These are phyloP conservation scores for Pitangus sulphuratus DNA, from an alignment of 2,797 vertebrate species.

Conservation along the genomic window DNA sequence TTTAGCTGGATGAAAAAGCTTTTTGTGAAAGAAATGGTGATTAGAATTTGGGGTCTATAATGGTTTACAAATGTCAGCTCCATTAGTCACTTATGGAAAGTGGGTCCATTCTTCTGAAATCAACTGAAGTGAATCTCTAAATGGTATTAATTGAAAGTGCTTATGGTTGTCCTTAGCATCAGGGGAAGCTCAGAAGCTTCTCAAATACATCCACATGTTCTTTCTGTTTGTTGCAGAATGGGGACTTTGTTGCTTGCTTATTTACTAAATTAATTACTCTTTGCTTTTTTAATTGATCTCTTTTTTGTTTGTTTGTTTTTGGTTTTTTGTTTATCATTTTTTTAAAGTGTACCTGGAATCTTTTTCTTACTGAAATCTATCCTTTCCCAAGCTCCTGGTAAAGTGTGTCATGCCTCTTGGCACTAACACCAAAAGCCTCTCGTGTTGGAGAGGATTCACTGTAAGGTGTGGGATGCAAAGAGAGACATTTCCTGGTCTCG, in stretches of 20 bases:
- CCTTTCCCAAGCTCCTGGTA: not conserved
- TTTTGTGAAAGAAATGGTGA: slow-evolving; percentile 45
- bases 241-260: not conserved
- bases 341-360: not conserved
- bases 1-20: slow-evolving; percentile 60
- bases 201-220: not conserved
- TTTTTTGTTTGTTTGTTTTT: no score
- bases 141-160: slow-evolving; percentile 36
- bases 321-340: no score
- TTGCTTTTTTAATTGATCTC: not conserved
- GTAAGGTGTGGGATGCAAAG: not conserved
- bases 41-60: slow-evolving; percentile 61
- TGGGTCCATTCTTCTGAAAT: slow-evolving; percentile 45
- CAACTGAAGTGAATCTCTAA: slow-evolving; percentile 29
- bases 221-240: not conserved
- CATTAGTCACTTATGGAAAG: slow-evolving; percentile 48
- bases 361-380: not conserved
- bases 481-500: not conserved
- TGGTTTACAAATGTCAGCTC: slow-evolving; percentile 63
- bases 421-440: not conserved
- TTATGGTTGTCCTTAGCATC: not conserved
- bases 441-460: not conserved
- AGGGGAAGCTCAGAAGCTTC: not conserved
- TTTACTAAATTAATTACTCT: not conserved
- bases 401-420: not conserved